phyloP scores from a whole-genome alignment of 2,797 vertebrate genomes.

The Hoplostethus atlanticus region DNA sequence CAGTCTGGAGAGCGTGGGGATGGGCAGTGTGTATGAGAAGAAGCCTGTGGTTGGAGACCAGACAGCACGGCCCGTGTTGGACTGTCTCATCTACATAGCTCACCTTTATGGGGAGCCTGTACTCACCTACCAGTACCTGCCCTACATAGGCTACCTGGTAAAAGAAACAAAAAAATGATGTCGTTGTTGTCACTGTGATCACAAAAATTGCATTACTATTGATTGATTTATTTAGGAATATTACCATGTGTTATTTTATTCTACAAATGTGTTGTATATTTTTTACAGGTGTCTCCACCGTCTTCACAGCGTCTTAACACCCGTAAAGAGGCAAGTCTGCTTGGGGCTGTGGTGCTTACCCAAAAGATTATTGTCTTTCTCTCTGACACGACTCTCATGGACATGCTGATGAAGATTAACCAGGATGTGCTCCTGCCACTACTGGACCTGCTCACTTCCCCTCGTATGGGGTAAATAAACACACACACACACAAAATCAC shows the following conservation, averaged over 20 bases:
- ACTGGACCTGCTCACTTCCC: slow-evolving; percentile 93
- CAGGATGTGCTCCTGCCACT: slow-evolving; percentile 95
- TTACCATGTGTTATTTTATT: neutral
- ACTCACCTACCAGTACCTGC: slow-evolving; percentile 97
- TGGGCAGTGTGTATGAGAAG: slow-evolving; percentile 93
- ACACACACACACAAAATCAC: neutral
- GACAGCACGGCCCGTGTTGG: slow-evolving; percentile 92
- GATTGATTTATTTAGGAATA: neutral
- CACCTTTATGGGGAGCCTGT: slow-evolving; percentile 97
- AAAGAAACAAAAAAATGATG: neutral
- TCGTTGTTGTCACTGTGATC: neutral
- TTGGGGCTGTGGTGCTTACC: slow-evolving; percentile 92
- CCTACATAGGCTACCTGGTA: slow-evolving; percentile 98
- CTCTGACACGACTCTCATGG: slow-evolving; percentile 97
- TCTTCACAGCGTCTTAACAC: slow-evolving; percentile 92
- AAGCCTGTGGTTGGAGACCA: slow-evolving; percentile 92
- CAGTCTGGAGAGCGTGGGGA: slow-evolving; percentile 84
- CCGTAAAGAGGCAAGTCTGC: slow-evolving; percentile 95
- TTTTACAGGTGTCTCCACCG: slow-evolving; percentile 89
- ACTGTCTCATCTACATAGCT: slow-evolving; percentile 95
- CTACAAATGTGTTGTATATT: slow-evolving; percentile 3
- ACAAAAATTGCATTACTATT: no score
- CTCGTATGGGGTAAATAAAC: slow-evolving; percentile 85
- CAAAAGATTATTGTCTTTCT: slow-evolving; percentile 97
- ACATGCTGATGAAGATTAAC: slow-evolving; percentile 97